phyloP scores from a whole-genome alignment of 2,888 invertebrate genomes.

The Zygaena filipendulae region DNA sequence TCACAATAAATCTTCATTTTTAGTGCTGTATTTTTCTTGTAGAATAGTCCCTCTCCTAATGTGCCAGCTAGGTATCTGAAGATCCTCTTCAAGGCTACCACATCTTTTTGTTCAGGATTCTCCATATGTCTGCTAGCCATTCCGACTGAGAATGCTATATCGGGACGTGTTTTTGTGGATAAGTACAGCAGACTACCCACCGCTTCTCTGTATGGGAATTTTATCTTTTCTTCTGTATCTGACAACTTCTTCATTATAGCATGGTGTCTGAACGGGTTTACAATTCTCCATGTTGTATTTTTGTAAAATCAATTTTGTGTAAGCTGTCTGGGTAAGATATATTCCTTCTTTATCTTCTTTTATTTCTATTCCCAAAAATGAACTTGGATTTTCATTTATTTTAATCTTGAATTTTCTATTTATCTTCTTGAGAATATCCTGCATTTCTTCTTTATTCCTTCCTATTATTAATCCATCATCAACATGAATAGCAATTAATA shows the following conservation, averaged over 20 bases:
- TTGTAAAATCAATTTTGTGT: background rate
- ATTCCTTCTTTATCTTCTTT: background rate
- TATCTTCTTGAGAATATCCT: background rate
- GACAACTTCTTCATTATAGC: background rate
- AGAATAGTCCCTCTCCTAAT: background rate
- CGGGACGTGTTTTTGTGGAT: background rate
- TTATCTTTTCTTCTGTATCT: background rate
- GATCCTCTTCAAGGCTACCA: background rate
- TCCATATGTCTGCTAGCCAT: background rate
- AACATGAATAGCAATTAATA: background rate
- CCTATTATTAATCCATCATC: background rate
- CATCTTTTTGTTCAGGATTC: background rate
- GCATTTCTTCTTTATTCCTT: background rate
- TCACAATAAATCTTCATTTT: conserved; percentile 17
- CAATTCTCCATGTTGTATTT: background rate
- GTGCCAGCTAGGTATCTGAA: background rate
- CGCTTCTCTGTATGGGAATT: background rate
- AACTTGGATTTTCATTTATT: background rate
- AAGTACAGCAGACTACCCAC: background rate
- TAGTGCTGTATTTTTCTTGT: background rate
- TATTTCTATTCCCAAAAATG: background rate
- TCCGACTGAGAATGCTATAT: background rate
- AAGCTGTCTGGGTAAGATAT: background rate
- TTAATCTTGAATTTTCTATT: background rate
- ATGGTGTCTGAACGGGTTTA: background rate